Conservation (phyloP, 1,140 invertebrate species). For the Eciton burchellii region DNA sequence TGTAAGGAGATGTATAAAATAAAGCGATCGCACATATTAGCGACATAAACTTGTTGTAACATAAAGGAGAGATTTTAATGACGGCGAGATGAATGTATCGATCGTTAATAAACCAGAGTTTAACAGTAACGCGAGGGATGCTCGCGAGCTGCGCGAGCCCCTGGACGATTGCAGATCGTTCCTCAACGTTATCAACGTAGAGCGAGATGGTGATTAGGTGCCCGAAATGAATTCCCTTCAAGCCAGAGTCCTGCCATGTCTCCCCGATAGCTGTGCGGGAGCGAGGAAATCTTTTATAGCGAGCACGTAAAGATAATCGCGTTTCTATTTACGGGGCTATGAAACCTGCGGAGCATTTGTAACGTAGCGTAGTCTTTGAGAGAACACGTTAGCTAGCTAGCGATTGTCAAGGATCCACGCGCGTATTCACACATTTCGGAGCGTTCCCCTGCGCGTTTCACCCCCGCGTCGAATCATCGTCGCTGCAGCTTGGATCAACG, state of each 20-base stretch:
- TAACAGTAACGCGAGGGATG: constrained; percentile 39
- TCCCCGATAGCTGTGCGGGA: constrained; percentile 26
- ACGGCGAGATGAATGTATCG: constrained; percentile 43
- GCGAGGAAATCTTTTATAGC: constrained; percentile 22
- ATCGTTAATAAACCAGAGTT: constrained; percentile 51
- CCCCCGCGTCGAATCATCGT: constrained; percentile 14
- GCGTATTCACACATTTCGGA: constrained; percentile 6
- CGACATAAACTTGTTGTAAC: constrained; percentile 45
- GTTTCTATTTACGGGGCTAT: constrained; percentile 54
- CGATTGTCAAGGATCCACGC: constrained; percentile 9
- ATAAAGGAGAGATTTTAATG: constrained; percentile 46
- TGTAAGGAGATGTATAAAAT: constrained; percentile 54
- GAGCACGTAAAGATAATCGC: constrained; percentile 38
- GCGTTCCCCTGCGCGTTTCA: constrained; percentile 36
- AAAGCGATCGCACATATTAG: constrained; percentile 46
- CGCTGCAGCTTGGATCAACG: constrained; percentile 13
- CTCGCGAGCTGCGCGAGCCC: constrained; percentile 5
- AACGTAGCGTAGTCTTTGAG: constrained; percentile 43
- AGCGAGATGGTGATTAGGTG: background rate
- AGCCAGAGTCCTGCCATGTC: constrained; percentile 41
- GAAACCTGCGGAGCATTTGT: constrained; percentile 31
- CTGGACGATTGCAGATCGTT: constrained; percentile 23
- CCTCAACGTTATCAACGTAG: constrained; percentile 35
- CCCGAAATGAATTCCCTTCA: constrained; percentile 22
- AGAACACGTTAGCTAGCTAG: constrained; percentile 20